Evolutionary conservation across 2,797 vertebrate species (phyloP), one percentile per base, ranked within the genome.

Genomic region (Sebastes minor): DNA sequence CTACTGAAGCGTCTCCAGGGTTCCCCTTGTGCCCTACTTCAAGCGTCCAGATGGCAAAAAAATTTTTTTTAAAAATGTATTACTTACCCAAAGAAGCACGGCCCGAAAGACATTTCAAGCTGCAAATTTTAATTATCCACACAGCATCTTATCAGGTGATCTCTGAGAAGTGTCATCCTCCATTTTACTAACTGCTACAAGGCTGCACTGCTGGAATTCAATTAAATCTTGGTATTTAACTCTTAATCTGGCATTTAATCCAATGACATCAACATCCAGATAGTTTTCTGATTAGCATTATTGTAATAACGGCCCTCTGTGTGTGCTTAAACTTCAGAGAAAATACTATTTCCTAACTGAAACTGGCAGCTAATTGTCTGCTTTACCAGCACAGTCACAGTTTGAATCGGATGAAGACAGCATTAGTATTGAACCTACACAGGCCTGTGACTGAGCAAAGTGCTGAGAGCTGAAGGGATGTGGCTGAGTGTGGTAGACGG

Each of bases 361-460:
- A 81, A 56, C 68, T 61, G 86, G 22, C 82, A 81, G 82, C 78
- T 84, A 87, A 92, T 80, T 86, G 81, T 80, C 57, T 61, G 59
- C 79, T 77, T 42, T 70, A 65, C 73, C 78, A 55, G 71, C 78
- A 20, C 38, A 79, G 87, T 69, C 89, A 88, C 89, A 86, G 83
- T 63, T 60, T 59, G 63, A 84, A 74, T 72, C 22, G 64, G 76
- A 83, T 68, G 22, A 49, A 90, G 74, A 90, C 78, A 67, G 56
- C 78, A 82, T 92, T 93, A 92, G 85, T 85, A 94, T 94, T 88
- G 93, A 94, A 89, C 82, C 71, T 65, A 27, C 84, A 77, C 14
- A 8, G 52, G 77, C 61, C 76, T 81, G 78, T 70, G 85, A 71
- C 67, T 63, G 56, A 33, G 57, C 85, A 86, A 90, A 87, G 82